These are phyloP conservation scores for Drosophila rhopaloa DNA, from an alignment of 1,140 invertebrate genomes.

Conservation along the genomic window DNA sequence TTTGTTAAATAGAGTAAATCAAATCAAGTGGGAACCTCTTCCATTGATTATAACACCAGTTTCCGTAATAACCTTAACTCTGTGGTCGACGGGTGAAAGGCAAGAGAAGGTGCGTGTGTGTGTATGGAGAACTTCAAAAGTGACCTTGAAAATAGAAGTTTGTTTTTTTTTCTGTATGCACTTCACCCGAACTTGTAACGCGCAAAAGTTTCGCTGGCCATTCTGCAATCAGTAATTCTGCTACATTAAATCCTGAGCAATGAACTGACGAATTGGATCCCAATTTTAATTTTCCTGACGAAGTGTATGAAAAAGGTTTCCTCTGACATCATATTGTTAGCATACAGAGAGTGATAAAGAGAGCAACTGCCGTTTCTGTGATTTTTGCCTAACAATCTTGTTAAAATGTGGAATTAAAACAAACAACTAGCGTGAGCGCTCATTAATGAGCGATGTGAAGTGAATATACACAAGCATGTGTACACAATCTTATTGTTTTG, in stretches of 20 bases:
- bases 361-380: constrained; percentile 1
- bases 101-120: constrained; percentile 1
- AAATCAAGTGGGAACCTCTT: background rate
- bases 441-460: constrained; percentile 4
- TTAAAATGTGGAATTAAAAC: background rate
- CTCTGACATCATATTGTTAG: constrained; percentile 24
- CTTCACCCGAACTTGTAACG: constrained; percentile 6
- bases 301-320: constrained; percentile 19
- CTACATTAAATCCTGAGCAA: background rate
- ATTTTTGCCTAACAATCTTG: background rate
- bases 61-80: background rate
- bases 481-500: constrained; percentile 42
- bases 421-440: background rate
- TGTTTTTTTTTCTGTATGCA: constrained; percentile 13
- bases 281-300: constrained; percentile 2
- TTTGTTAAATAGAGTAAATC: constrained; percentile 6
- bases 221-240: background rate
- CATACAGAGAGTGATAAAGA: constrained; percentile 3
- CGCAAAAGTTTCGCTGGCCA: background rate
- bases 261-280: background rate
- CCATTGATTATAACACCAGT: background rate
- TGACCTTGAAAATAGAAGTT: constrained; percentile 51
- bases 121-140: constrained; percentile 8
- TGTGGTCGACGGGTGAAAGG: background rate
- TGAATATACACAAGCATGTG: constrained; percentile 6